phyloP scores from a whole-genome alignment of 2,113 vertebrate genomes.

The Chaetodon auriga region DNA sequence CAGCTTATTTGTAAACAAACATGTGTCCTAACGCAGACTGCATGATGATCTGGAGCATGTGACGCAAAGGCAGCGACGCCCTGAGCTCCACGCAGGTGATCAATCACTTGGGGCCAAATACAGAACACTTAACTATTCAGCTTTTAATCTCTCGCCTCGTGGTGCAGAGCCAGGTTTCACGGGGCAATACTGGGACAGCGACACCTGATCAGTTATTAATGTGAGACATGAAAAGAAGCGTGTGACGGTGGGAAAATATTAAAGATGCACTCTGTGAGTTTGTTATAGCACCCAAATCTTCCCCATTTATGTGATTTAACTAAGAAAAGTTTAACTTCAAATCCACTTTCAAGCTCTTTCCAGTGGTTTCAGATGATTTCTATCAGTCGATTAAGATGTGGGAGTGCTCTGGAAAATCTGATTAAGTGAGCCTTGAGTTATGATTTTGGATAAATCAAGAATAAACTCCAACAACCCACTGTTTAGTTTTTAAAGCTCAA shows the following conservation, averaged over 20 bases:
- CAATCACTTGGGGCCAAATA: constrained; percentile 45
- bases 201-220: background rate
- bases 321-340: background rate
- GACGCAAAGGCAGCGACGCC: constrained; percentile 8
- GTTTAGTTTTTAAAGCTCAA: background rate
- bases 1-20: constrained; percentile 35
- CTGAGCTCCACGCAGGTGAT: constrained; percentile 43
- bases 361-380: background rate
- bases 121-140: constrained; percentile 46
- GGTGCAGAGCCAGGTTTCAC: background rate
- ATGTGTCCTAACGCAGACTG: background rate
- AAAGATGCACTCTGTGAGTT: background rate
- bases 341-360: background rate
- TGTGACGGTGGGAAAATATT: background rate
- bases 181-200: background rate
- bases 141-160: constrained; percentile 46
- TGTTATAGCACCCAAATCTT: background rate
- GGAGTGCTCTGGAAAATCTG: background rate
- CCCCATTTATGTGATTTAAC: background rate
- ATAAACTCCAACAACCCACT: background rate
- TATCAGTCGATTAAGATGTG: background rate
- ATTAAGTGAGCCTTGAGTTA: background rate
- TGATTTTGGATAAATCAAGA: background rate
- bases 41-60: constrained; percentile 22
- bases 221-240: background rate